These are phyloP conservation scores for Psittacula cyanocephala DNA, from an alignment of 2,113 vertebrate genomes.

Conservation along the genomic window DNA sequence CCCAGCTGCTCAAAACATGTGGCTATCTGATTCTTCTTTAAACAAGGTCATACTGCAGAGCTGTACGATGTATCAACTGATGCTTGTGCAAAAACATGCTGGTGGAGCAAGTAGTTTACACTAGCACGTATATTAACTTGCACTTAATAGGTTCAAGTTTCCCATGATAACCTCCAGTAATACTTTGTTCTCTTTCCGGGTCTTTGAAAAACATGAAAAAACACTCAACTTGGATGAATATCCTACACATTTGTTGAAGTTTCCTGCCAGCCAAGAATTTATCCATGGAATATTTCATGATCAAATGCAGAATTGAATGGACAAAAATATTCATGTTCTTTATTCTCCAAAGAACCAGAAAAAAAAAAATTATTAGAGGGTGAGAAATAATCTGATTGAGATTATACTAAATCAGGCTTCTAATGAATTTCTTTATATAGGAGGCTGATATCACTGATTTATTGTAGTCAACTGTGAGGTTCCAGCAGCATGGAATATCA, in stretches of 20 bases:
- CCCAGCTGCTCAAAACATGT: background rate
- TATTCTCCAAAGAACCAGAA: background rate
- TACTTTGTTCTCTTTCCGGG: background rate
- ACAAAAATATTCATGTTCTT: background rate
- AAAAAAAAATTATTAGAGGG: background rate
- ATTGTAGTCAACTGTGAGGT: background rate
- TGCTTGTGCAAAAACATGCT: background rate
- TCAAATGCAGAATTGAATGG: background rate
- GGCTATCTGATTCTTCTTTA: background rate
- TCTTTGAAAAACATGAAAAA: background rate
- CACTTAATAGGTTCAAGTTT: background rate
- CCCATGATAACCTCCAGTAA: background rate
- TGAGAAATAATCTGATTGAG: background rate
- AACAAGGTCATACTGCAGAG: background rate
- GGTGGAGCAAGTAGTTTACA: background rate
- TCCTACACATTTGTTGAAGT: background rate
- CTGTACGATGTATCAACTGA: background rate
- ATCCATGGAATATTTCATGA: background rate
- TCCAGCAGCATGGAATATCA: background rate
- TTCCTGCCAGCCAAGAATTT: background rate
- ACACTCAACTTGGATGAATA: background rate
- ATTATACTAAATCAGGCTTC: background rate
- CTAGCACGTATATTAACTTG: fast-evolving
- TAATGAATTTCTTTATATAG: background rate
- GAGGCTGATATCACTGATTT: background rate